Evolutionary conservation across 2,797 vertebrate genomes (phyloP), one percentile per base, ranked within the genome.

Genomic region (Netta rufina): DNA sequence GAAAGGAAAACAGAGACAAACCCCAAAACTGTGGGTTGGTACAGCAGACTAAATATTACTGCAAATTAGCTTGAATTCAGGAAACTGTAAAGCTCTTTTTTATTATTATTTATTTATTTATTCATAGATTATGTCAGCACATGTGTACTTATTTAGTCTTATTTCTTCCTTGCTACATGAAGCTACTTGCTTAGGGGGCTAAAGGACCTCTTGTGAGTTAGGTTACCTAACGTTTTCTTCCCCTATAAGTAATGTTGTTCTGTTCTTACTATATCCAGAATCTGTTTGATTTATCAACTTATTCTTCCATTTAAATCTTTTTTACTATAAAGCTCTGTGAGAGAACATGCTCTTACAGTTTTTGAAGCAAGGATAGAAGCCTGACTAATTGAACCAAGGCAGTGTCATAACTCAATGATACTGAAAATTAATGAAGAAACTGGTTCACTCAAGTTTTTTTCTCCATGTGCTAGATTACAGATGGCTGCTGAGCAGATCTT

Each of bases 371-470:
- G n/a, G 58, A 85, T 36, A 77, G 8, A 64, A 77, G 53, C 49
- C 60, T 67, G 72, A 75, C 8, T 62, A 58, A 69, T 25, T 22
- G 32, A 47, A 93, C 43, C 11, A 45, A 69, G 39, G 33, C 86
- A 87, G 21, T 12, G 10, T 81, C 62, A 90, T n/a, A 88, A 15
- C 53, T 71, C 51, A 81, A 78, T 24, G 14, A 87, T 49, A 76
- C 41, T 71, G 74, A 87, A 92, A 94, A 90, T 30, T 7, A 33
- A 82, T 61, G 24, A 72, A 93, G 84, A 93, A 95, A 62, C 4
- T 22, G 16, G 21, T 87, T 87, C 25, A 5, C 43, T 78, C 28
- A 22, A 45, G 30, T 69, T 82, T 92, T 73, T 60, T 76, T 80
- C 69, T 60, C 19, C 13, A 41, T 18, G 21, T 57, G 30, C 65